Conservation (phyloP, 2,888 invertebrate genomes). For the Cyclophora albipunctata region DNA sequence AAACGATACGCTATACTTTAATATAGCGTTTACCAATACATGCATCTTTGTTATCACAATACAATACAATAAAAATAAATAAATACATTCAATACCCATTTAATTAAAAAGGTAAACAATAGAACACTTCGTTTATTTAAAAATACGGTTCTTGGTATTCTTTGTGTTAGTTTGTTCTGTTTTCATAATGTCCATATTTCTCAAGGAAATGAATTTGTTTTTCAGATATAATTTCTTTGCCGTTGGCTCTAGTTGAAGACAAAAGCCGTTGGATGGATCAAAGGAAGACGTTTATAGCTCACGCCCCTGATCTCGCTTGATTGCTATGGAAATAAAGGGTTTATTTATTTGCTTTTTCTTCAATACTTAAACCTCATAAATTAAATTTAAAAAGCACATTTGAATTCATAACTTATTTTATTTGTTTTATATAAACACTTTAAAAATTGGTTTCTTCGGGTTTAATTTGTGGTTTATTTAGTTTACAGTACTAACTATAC, state of each 20-base stretch:
- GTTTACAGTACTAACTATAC: too few relatives aligned
- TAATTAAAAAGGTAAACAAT: slow-evolving; percentile 15
- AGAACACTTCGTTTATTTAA: slow-evolving; percentile 15
- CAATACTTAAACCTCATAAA: not conserved
- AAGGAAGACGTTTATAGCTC: slow-evolving; percentile 20
- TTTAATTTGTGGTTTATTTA: too few relatives aligned
- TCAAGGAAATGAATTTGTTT: slow-evolving; percentile 23
- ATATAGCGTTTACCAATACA: too few relatives aligned
- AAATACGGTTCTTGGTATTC: slow-evolving; percentile 1
- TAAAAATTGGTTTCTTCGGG: too few relatives aligned
- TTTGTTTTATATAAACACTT: too few relatives aligned
- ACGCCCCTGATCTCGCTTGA: slow-evolving; percentile 19
- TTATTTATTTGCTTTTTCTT: not conserved
- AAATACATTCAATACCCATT: not conserved
- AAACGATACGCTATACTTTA: too few relatives aligned
- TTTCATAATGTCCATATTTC: slow-evolving; percentile 21
- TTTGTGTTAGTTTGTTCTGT: slow-evolving; percentile 19
- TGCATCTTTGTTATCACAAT: too few relatives aligned
- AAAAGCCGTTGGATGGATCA: slow-evolving; percentile 21
- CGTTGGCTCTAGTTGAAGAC: slow-evolving; percentile 11
- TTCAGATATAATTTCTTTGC: slow-evolving; percentile 22
- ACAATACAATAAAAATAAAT: too few relatives aligned
- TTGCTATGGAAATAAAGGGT: slow-evolving; percentile 15
- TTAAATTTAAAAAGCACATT: too few relatives aligned
- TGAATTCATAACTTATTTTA: too few relatives aligned